Evolutionary conservation across 2,888 invertebrate genomes (phyloP).

Genomic region (Lordiphosa andalusiaca): DNA sequence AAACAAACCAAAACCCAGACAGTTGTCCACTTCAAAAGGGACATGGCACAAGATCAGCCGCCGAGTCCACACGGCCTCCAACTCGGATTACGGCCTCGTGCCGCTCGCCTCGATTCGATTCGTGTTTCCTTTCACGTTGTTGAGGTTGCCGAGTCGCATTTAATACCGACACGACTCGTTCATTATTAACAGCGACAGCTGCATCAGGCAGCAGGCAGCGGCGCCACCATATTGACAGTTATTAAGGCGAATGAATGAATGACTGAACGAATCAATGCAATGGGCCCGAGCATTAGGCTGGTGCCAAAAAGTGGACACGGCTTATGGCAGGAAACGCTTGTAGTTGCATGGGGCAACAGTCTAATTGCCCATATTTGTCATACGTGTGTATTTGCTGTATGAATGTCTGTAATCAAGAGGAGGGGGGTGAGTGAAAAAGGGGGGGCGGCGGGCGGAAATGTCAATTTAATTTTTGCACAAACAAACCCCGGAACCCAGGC

Average conservation of each 20-base stretch:
- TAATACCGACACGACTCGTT: slow-evolving; percentile 55
- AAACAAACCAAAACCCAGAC: slow-evolving; percentile 6
- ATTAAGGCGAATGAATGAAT: slow-evolving; percentile 33
- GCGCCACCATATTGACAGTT: slow-evolving; percentile 32
- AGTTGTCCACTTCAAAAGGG: slow-evolving; percentile 25
- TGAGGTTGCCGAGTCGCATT: slow-evolving; percentile 47
- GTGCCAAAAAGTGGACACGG: too few relatives aligned
- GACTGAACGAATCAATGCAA: slow-evolving; percentile 10
- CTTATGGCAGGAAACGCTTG: too few relatives aligned
- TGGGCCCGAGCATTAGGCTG: too few relatives aligned
- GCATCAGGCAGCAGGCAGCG: slow-evolving; percentile 15
- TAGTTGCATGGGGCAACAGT: too few relatives aligned
- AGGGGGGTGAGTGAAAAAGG: background rate
- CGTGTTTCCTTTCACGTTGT: slow-evolving; percentile 22
- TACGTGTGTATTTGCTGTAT: too few relatives aligned
- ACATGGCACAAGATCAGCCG: slow-evolving; percentile 48
- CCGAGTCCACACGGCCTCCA: slow-evolving; percentile 13
- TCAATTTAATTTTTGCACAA: slow-evolving; percentile 6
- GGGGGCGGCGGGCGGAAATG: too few relatives aligned
- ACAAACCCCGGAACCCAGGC: background rate
- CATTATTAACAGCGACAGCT: slow-evolving; percentile 52
- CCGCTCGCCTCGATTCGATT: background rate
- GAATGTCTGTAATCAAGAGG: too few relatives aligned
- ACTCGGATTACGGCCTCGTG: slow-evolving; percentile 2
- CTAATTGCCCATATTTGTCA: too few relatives aligned